phyloP scores from a whole-genome alignment of 1,140 invertebrate species.

The Homalodisca vitripennis region DNA sequence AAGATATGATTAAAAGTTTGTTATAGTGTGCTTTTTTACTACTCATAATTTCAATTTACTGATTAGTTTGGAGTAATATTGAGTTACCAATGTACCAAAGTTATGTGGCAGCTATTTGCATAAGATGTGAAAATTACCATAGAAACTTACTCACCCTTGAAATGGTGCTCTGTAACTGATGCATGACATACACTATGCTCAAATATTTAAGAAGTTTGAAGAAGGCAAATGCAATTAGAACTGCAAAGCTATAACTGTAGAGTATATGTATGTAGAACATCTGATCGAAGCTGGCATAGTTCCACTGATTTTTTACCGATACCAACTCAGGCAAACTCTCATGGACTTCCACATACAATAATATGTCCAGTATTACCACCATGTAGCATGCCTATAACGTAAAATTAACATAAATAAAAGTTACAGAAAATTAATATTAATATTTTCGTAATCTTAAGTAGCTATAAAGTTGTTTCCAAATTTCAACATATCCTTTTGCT shows the following conservation, averaged over 20 bases:
- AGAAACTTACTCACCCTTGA: too few relatives aligned
- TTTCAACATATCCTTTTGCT: too few relatives aligned
- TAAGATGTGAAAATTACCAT: too few relatives aligned
- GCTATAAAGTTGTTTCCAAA: too few relatives aligned
- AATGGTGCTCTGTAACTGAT: slow-evolving; percentile 16
- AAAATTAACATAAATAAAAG: not conserved
- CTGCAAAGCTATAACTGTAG: slow-evolving; percentile 11
- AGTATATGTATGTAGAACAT: not conserved
- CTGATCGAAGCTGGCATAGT: slow-evolving; percentile 16
- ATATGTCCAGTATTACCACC: not conserved
- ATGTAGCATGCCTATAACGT: slow-evolving; percentile 5
- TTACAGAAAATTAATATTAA: too few relatives aligned
- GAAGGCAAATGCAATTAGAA: slow-evolving; percentile 15
- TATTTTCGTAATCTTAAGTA: too few relatives aligned
- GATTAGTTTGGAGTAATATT: too few relatives aligned
- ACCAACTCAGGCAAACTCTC: not conserved
- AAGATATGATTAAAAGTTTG: too few relatives aligned
- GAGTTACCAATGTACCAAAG: too few relatives aligned
- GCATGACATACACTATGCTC: slow-evolving; percentile 15
- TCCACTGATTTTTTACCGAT: not conserved
- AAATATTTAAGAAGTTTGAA: slow-evolving; percentile 20
- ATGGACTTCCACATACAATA: not conserved
- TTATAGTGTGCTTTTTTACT: too few relatives aligned
- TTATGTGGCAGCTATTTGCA: too few relatives aligned
- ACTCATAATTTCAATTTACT: too few relatives aligned